A percentile compares a stretch with the other conserved stretches of the same genome.
Conservation (phyloP, 2,888 invertebrate species). For the Nemoura dubitans region DNA sequence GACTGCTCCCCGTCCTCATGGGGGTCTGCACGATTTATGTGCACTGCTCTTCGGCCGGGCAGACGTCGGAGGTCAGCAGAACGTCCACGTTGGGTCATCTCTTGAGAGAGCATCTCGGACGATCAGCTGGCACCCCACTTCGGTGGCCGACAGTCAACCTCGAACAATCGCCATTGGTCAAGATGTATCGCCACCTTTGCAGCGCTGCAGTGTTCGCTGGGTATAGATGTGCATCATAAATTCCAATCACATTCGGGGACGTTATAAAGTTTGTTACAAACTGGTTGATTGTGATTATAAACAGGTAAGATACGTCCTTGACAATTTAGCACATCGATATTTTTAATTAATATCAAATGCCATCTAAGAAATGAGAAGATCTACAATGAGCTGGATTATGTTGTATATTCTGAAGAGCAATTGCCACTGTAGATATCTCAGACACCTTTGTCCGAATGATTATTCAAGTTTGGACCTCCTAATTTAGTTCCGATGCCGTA, state of each 20-base stretch:
- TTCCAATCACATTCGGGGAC: background rate
- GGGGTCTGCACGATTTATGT: background rate
- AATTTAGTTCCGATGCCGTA: background rate
- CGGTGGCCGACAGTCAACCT: background rate
- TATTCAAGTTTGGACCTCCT: too few relatives aligned
- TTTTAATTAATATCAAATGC: conserved; percentile 7
- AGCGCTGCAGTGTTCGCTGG: background rate
- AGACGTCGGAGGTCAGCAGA: background rate
- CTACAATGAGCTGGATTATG: background rate
- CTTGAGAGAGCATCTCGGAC: background rate
- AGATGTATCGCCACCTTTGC: background rate
- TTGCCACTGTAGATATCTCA: too few relatives aligned
- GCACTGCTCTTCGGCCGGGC: background rate
- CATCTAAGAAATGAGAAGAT: background rate
- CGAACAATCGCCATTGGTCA: background rate
- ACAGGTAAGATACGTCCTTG: background rate
- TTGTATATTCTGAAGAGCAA: too few relatives aligned
- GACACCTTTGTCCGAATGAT: too few relatives aligned
- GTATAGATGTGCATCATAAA: background rate
- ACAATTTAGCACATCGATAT: background rate
- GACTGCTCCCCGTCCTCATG: background rate
- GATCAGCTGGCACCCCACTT: background rate
- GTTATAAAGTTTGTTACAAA: background rate
- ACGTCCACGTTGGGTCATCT: conserved; percentile 13
- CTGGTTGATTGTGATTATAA: background rate